Percentiles rank a stretch among this genome's conserved stretches.
phyloP scores from a whole-genome alignment of 2,797 vertebrate genomes.

The Oreonectes daqikongensis region DNA sequence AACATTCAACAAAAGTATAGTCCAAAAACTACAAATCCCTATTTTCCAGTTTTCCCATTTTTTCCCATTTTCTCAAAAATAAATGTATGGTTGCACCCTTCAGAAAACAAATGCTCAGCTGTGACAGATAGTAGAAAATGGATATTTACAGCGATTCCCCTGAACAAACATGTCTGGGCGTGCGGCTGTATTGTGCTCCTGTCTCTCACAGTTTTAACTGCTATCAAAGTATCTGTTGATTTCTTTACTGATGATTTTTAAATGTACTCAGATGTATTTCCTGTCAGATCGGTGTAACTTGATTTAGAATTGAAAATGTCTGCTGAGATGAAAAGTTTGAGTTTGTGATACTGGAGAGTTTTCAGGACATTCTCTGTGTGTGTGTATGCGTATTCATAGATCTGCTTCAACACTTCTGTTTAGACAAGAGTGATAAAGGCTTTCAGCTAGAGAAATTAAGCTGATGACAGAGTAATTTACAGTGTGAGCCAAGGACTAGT shows the following conservation, averaged over 20 bases:
- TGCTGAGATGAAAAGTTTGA: conserved; percentile 34
- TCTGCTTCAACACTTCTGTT: conserved; percentile 8
- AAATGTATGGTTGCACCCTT: too few relatives aligned
- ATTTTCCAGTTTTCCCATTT: not conserved
- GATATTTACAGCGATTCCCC: conserved; percentile 48
- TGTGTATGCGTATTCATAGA: not conserved
- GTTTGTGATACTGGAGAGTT: conserved; percentile 4
- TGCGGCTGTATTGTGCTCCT: conserved; percentile 13
- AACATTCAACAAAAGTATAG: not conserved
- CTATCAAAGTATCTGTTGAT: conserved; percentile 51
- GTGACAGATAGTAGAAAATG: conserved; percentile 38
- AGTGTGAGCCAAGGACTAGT: not conserved
- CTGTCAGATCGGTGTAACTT: conserved; percentile 19
- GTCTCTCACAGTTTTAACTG: conserved; percentile 42
- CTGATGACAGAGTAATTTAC: conserved; percentile 41
- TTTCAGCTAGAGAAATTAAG: conserved; percentile 32
- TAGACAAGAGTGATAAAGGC: conserved; percentile 35
- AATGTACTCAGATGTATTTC: conserved; percentile 49
- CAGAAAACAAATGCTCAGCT: too few relatives aligned
- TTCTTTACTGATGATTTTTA: conserved; percentile 53
- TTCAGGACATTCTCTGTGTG: conserved; percentile 10
- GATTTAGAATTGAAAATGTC: conserved; percentile 49
- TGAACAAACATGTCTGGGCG: conserved; percentile 43
- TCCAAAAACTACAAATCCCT: not conserved
- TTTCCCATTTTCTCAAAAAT: not conserved